Conservation (phyloP, 2,888 invertebrate species). For the Sycophila texana region DNA sequence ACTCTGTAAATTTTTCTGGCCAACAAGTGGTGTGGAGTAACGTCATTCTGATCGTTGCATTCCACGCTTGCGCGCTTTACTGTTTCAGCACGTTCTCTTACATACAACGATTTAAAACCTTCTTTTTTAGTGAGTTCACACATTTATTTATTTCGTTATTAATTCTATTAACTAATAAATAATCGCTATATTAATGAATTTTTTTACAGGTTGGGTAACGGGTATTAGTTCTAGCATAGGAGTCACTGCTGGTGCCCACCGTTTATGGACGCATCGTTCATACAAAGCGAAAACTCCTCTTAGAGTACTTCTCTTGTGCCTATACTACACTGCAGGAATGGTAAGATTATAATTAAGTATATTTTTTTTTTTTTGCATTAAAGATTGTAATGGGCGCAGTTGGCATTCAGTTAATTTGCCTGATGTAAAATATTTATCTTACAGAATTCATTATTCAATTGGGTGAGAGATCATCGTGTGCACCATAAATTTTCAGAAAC, state of each 20-base stretch:
- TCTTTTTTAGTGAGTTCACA: slow-evolving; percentile 78
- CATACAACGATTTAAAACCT: slow-evolving; percentile 72
- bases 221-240: slow-evolving; percentile 68
- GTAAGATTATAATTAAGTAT: slow-evolving; percentile 74
- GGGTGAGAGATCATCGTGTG: slow-evolving; percentile 86
- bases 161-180: too few relatives aligned
- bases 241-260: slow-evolving; percentile 83
- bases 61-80: slow-evolving; percentile 76
- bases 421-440: slow-evolving; percentile 23
- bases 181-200: too few relatives aligned
- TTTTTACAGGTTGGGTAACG: too few relatives aligned
- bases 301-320: slow-evolving; percentile 79
- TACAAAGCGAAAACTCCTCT: slow-evolving; percentile 82
- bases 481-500: slow-evolving; percentile 84
- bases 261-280: slow-evolving; percentile 83
- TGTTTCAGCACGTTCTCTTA: slow-evolving; percentile 71
- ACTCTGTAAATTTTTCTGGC: background rate
- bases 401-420: too few relatives aligned
- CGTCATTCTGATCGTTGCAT: slow-evolving; percentile 76
- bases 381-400: too few relatives aligned
- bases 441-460: slow-evolving; percentile 83
- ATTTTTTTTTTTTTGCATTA: too few relatives aligned
- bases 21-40: slow-evolving; percentile 80
- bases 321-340: slow-evolving; percentile 82
- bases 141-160: too few relatives aligned